Base-by-base conservation (phyloP, 2,888 invertebrate genomes). In the Acrocyrtus sp. region DNA sequence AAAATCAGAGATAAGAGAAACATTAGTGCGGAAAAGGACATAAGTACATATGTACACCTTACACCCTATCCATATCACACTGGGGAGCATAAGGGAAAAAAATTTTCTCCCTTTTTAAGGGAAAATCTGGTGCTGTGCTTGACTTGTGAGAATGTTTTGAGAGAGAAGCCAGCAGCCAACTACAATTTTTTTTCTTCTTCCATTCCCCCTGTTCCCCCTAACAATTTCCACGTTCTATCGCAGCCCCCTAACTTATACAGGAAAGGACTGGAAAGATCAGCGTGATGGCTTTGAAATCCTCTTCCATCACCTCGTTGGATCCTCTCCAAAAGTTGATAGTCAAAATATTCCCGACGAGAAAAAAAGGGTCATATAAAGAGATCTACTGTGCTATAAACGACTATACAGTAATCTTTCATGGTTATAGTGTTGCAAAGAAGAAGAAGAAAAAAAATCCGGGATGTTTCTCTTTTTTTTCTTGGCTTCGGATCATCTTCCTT, bases 221-320 rank as follows among this genome's bases (percentile, higher is more conserved):
- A n/a, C n/a, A n/a, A n/a, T n/a, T n/a, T n/a, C n/a, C n/a, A n/a
- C n/a, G n/a, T n/a, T n/a, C n/a, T n/a, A n/a, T n/a, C n/a, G n/a
- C n/a, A n/a, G n/a, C n/a, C n/a, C n/a, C n/a, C n/a, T n/a, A n/a
- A 15, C 26, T 51, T 45, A n/a, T n/a, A 45, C 24, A 54, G 54
- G 54, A 58, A 63, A 22, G 53, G 43, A 53, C 24, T 26, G 39
- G 48, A 58, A 41, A 24, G 75, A 77, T 78, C 75, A 76, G 72
- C 54, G 72, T 78, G 75, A 78, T 77, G 75, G 75, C 72, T 77
- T 75, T 77, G 74, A 74, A 77, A 78, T 78, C 77, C 78, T 76
- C 70, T 75, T 78, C 72, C 70, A 78, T 78, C 75, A 78, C 78
- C 77, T 75, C 74, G 53, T 74, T 79, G 79, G 79, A 77, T 63